Percentiles rank a stretch among this genome's conserved stretches.
Evolutionary conservation across 2,888 invertebrate genomes (phyloP).

Genomic region (Mantis religiosa): DNA sequence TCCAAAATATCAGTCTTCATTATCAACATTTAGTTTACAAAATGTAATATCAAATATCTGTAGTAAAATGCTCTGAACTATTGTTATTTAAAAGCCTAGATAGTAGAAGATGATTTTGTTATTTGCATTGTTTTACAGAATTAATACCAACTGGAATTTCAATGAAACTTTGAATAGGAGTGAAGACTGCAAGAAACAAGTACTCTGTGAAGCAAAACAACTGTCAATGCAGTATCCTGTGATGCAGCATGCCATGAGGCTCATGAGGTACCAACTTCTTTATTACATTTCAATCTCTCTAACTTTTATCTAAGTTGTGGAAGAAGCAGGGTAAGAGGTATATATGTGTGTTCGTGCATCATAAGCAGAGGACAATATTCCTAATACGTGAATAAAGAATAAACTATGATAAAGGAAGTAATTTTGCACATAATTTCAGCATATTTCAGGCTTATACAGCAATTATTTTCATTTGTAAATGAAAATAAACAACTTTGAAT

Average conservation of each 20-base stretch:
- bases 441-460: too few relatives aligned
- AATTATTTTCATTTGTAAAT: too few relatives aligned
- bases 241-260: background rate
- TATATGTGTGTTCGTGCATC: too few relatives aligned
- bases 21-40: background rate
- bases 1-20: background rate
- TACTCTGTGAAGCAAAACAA: background rate
- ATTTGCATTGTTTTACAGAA: background rate
- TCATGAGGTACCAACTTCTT: background rate
- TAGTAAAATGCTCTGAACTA: background rate
- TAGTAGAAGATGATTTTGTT: background rate
- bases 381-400: too few relatives aligned
- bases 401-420: too few relatives aligned
- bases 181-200: background rate
- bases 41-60: background rate
- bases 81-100: background rate
- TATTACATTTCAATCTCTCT: background rate
- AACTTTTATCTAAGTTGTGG: background rate
- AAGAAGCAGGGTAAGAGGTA: background rate
- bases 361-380: too few relatives aligned
- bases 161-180: background rate
- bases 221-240: background rate
- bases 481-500: too few relatives aligned
- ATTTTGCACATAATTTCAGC: too few relatives aligned
- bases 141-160: background rate